These are phyloP conservation scores for Apostichopus californicus DNA, from an alignment of 35 echinoderm and acorn worm genomes.

Conservation along the genomic window DNA sequence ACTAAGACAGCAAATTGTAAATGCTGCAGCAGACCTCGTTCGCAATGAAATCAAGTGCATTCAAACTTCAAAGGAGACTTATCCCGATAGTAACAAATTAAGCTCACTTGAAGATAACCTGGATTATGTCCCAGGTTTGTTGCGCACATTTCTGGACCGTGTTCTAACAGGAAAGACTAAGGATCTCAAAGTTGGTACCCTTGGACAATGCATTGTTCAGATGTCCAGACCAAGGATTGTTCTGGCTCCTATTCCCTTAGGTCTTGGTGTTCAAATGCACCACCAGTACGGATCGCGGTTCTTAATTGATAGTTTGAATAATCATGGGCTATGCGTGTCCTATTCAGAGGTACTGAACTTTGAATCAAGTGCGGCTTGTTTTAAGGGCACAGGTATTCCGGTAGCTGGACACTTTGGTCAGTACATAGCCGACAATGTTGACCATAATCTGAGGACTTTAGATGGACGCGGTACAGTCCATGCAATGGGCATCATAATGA, in stretches of 20 bases:
- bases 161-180: not conserved
- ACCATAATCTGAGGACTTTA: conserved; percentile 23
- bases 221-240: not conserved
- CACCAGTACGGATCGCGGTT: conserved; percentile 43
- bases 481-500: conserved; percentile 24
- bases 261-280: conserved; percentile 40
- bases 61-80: not conserved
- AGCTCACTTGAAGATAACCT: not conserved
- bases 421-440: conserved; percentile 39
- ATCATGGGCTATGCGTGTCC: conserved; percentile 11
- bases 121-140: not conserved
- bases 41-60: not conserved
- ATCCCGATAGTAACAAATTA: not conserved
- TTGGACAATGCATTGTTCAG: not conserved
- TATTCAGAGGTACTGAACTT: conserved; percentile 29
- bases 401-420: conserved; percentile 21
- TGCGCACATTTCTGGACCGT: not conserved
- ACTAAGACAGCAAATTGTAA: not conserved
- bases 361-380: not conserved
- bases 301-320: conserved; percentile 44
- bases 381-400: not conserved
- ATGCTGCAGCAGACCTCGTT: not conserved
- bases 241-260: not conserved
- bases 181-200: not conserved
- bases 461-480: conserved; percentile 39